Percentiles rank a stretch among this genome's conserved stretches.
Conservation (phyloP, 2,888 invertebrate species). For the Pyrrhosoma nymphula region DNA sequence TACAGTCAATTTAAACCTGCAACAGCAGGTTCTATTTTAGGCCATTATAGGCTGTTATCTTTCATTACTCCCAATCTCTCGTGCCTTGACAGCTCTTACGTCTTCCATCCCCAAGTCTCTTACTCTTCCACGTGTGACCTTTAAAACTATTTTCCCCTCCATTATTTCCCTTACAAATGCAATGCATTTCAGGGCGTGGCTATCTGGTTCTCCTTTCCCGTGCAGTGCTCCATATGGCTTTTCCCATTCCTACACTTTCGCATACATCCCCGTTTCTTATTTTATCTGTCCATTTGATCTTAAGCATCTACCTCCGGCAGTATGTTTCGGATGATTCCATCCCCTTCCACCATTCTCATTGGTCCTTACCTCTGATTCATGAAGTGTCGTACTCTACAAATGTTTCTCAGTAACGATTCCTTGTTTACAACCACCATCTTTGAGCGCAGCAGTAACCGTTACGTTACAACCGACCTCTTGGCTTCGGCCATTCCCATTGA, state of each 20-base stretch:
- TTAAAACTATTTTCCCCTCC: not conserved
- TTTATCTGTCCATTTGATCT: not conserved
- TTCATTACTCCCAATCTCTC: no score
- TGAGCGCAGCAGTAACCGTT: no score
- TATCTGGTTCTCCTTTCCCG: not conserved
- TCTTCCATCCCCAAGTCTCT: no score
- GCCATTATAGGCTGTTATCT: no score
- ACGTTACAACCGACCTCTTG: no score
- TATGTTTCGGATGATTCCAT: not conserved
- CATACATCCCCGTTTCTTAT: not conserved
- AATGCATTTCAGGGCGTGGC: not conserved
- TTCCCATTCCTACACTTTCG: not conserved
- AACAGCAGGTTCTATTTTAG: no score
- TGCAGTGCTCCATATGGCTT: not conserved
- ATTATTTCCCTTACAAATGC: not conserved
- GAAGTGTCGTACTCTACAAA: not conserved
- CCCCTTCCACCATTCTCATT: not conserved
- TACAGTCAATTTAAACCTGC: no score
- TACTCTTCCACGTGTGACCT: not conserved
- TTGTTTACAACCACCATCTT: not conserved
- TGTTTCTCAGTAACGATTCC: not conserved
- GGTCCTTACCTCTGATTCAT: not conserved
- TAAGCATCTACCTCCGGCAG: not conserved
- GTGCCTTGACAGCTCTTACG: no score
- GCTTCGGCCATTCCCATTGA: no score